Base-by-base conservation (phyloP, 2,797 vertebrate genomes). In the Poeciliopsis paucimaculata region DNA sequence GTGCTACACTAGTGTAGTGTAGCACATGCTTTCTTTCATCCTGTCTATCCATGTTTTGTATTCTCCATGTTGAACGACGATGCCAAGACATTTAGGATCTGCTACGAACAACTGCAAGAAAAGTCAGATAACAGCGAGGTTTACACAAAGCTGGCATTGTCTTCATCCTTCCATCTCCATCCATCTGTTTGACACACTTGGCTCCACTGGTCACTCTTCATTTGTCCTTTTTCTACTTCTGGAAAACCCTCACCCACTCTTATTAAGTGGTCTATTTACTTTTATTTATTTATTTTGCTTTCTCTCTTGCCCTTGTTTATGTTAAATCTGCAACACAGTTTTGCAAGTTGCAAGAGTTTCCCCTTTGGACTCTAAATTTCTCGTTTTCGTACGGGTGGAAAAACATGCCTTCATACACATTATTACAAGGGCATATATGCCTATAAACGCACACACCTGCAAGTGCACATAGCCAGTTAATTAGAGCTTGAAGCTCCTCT, bases 401-500 rank as follows among this genome's bases (percentile, higher is more conserved):
- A 89, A 85, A 87, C 82, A 79, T 16, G 26, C 46, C 77, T 78
- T 87, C 77, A 78, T 73, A 49, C 75, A 78, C 80, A 70, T n/a
- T 72, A 62, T 49, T 84, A 79, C 80, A 88, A 66, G 83, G 16
- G 2, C 76, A 62, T 72, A 75, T 28, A 76, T 74, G 46, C 62
- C 77, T 55, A 34, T n/a, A 68, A 72, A 26, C 76, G 34, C 49
- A 68, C 46, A 78, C 45, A 66, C 80, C 72, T 81, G 60, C 80
- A 86, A 78, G 68, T 84, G 86, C 66, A 62, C 80, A 87, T 76
- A 86, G 83, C 74, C 82, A 86, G 91, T 92, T 95, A 96, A 95
- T 95, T 94, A 95, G 93, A 89, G 92, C 93, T 93, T 16, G 83
- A 91, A 91, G 91, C 92, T 88, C 88, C 87, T 89, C 89, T 87